These are phyloP conservation scores for Neodiprion fabricii DNA, from an alignment of 1,140 invertebrate genomes.

Conservation along the genomic window DNA sequence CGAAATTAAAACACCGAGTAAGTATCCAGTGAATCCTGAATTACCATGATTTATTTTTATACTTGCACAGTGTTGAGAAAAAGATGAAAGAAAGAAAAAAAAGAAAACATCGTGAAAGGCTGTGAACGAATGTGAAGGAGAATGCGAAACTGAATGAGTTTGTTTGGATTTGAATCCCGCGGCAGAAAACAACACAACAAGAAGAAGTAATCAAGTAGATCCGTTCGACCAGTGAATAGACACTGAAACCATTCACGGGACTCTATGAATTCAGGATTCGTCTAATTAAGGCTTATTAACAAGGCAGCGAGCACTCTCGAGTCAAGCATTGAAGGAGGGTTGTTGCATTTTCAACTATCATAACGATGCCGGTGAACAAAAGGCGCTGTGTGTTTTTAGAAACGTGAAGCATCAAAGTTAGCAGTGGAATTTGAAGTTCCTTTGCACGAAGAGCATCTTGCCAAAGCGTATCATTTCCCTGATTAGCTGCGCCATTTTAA, in stretches of 20 bases:
- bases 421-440: no score
- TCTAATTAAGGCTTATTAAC: constrained; percentile 6
- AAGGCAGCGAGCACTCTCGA: background rate
- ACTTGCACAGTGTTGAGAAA: background rate
- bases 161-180: no score
- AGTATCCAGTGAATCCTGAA: no score
- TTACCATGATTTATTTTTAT: no score
- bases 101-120: background rate
- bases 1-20: no score
- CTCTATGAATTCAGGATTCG: background rate
- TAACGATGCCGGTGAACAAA: no score
- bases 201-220: background rate
- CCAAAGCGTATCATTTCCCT: no score
- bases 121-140: background rate
- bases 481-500: no score
- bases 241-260: background rate
- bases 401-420: no score
- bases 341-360: background rate
- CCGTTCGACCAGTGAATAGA: background rate
- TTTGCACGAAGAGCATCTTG: no score
- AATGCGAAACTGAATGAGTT: background rate
- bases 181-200: no score
- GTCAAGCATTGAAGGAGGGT: background rate
- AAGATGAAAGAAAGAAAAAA: background rate
- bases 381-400: no score